Conservation (phyloP, 2,797 vertebrate genomes). For the Carcharodon carcharias region DNA sequence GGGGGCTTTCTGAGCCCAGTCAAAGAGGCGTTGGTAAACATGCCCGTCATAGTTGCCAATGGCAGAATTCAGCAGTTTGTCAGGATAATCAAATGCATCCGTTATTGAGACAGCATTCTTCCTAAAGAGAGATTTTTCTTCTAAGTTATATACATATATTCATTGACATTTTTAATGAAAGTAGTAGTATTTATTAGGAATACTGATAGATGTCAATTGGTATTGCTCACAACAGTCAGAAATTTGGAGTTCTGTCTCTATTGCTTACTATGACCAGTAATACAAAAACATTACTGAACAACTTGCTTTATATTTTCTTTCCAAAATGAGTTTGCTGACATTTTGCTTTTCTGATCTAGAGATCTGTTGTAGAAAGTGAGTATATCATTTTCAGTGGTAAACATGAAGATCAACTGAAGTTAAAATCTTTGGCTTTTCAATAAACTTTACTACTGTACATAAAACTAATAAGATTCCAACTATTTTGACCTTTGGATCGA, state of each 20-base stretch:
- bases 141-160: not conserved
- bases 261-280: not conserved
- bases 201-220: not conserved
- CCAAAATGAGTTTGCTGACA: not conserved
- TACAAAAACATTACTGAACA: not conserved
- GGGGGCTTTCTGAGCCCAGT: constrained; percentile 61
- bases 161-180: not conserved
- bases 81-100: constrained; percentile 65
- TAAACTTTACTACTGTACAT: not conserved
- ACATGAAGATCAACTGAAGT: not conserved
- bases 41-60: constrained; percentile 61
- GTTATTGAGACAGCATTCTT: constrained; percentile 62
- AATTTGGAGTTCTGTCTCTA: no score
- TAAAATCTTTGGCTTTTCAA: not conserved
- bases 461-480: not conserved
- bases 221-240: not conserved
- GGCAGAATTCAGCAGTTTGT: constrained; percentile 57
- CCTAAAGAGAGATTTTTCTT: constrained; percentile 45
- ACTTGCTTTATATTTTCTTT: not conserved
- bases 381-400: no score
- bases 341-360: not conserved
- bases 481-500: not conserved
- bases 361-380: not conserved
- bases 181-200: not conserved
- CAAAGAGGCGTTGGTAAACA: constrained; percentile 59